A percentile compares a stretch with the other conserved stretches of the same genome.
Conservation (phyloP, 2,888 invertebrate species). For the Anaspis maculata region DNA sequence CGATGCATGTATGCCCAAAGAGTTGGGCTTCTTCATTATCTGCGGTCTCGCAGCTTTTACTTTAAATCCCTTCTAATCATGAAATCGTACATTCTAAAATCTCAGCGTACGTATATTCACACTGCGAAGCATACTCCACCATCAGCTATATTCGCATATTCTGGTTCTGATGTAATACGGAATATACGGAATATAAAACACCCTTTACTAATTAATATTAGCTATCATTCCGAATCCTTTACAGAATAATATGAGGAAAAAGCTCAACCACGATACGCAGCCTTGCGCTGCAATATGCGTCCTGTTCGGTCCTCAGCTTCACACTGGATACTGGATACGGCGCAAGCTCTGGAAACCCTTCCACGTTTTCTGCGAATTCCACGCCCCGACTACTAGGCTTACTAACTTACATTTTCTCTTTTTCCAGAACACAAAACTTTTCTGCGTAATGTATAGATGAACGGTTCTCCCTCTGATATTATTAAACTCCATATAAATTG, state of each 20-base stretch:
- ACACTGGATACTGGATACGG: constrained; percentile 22
- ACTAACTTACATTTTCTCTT: constrained; percentile 37
- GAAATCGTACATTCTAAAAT: no score
- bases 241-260: no score
- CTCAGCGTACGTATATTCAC: no score
- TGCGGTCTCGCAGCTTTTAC: constrained; percentile 33
- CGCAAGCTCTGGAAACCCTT: constrained; percentile 32
- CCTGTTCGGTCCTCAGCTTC: constrained; percentile 13
- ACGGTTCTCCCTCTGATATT: constrained; percentile 15
- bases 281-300: no score
- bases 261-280: no score
- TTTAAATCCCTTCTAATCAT: no score
- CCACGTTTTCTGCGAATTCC: constrained; percentile 29
- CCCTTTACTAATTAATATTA: no score
- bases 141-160: no score
- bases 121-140: no score
- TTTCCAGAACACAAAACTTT: constrained; percentile 27
- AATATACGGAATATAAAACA: no score
- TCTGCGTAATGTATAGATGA: constrained; percentile 20
- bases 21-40: constrained; percentile 39
- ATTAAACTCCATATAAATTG: constrained; percentile 14
- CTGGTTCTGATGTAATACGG: no score
- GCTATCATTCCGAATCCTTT: no score
- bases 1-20: constrained; percentile 19
- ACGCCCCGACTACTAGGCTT: constrained; percentile 39